Percentiles rank a stretch among this genome's conserved stretches.
Evolutionary conservation across 2,113 vertebrate species (phyloP).

Genomic region (Erythrocebus patas): DNA sequence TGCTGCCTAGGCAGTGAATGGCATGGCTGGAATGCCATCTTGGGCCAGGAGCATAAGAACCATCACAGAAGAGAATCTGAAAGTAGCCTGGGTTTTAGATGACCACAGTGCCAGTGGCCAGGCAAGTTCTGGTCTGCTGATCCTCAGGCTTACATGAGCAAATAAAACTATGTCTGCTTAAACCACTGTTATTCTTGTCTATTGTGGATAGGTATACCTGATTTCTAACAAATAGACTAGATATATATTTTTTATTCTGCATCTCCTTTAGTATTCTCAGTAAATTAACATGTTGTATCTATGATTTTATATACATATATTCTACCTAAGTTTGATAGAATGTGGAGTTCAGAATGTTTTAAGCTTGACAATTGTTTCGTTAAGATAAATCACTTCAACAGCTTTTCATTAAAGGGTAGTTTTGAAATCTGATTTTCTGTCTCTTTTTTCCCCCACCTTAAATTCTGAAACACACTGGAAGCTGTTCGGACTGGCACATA

Average conservation of each 20-base stretch:
- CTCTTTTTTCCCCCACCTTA: neutral
- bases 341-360: neutral
- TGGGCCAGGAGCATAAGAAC: neutral
- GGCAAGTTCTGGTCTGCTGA: neutral
- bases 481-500: neutral
- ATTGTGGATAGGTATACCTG: neutral
- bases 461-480: neutral
- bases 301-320: neutral
- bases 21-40: neutral
- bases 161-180: neutral
- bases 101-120: neutral
- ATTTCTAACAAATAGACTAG: neutral
- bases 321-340: conserved; percentile 20
- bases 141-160: neutral
- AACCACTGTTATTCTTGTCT: neutral
- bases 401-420: neutral
- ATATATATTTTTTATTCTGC: neutral
- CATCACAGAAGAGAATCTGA: neutral
- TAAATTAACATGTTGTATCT: neutral
- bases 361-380: neutral
- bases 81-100: neutral
- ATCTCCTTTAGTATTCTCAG: neutral
- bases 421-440: conserved; percentile 42
- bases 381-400: conserved; percentile 16
- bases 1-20: neutral